Evolutionary conservation across 2,113 vertebrate species (phyloP), one percentile per base, ranked within the genome.

Genomic region (Myotis yumanensis): DNA sequence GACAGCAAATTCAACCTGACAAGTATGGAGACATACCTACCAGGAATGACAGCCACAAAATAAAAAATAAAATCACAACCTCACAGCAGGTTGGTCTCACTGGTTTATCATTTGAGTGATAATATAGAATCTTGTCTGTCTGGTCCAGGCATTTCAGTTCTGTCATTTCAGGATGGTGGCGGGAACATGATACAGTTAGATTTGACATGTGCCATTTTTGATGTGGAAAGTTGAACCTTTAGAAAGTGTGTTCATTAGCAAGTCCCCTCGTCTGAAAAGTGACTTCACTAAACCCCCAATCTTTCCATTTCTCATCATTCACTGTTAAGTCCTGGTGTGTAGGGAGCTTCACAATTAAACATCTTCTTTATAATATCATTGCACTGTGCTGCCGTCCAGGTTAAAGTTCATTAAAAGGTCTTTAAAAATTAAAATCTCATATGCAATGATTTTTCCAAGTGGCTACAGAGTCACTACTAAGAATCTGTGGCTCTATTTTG

Each of bases 1-100:
- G 52, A 89, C 28, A 96, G 96, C n/a, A 95, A 89, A 95, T 90
- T 51, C 48, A 80, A 96, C 73, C 64, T 89, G 69, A 90, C 91
- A 93, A 90, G 30, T 11, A 82, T 81, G 76, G 0, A 23, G 75
- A 43, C 69, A 37, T 9, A 32, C 79, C 95, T 94, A 91, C 69
- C 40, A 32, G 35, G 32, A 95, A 52, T 84, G 93, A 69, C 86
- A 97, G 68, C 89, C 83, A 10, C n/a, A 62, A 2, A 2, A 54
- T 10, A 87, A 96, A 94, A 97, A 94, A 40, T 6, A 72, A 91
- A 80, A 88, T 54, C 16, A 46, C 46, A 77, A 6, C 7, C 3
- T 94, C 51, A 64, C 82, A 59, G 77, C 72, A 6, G 12, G 71
- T 57, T 51, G 64, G 77, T 80, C 76, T 72, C 72, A 2, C 23